These are phyloP conservation scores for Arvicanthis niloticus DNA, from an alignment of 2,113 vertebrate genomes.

Conservation along the genomic window DNA sequence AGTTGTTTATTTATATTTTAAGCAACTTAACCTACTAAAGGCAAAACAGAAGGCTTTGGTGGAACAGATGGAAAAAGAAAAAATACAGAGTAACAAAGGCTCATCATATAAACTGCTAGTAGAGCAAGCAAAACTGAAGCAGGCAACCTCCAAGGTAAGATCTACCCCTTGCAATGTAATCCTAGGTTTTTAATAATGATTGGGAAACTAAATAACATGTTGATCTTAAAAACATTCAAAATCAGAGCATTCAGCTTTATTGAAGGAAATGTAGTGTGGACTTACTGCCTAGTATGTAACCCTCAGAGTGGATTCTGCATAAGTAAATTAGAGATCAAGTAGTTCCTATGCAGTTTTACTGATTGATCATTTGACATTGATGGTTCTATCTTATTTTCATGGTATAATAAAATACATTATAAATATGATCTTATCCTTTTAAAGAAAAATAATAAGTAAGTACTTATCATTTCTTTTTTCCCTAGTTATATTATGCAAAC, in stretches of 20 bases:
- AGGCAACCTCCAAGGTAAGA: conserved; percentile 98
- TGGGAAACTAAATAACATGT: background rate
- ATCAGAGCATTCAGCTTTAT: background rate
- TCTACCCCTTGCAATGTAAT: background rate
- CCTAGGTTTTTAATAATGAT: background rate
- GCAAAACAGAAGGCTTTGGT: conserved; percentile 99
- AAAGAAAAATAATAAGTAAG: background rate
- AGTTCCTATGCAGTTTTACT: background rate
- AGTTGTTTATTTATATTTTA: conserved; percentile 88
- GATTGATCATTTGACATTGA: background rate
- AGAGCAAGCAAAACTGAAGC: conserved; percentile 99
- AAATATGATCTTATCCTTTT: background rate
- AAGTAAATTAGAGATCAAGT: background rate
- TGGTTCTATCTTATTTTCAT: background rate
- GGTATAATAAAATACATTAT: background rate
- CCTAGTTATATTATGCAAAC: background rate
- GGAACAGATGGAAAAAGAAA: conserved; percentile 99
- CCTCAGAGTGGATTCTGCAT: background rate
- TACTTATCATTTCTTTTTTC: background rate
- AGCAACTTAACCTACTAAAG: conserved; percentile 99
- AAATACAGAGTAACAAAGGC: conserved; percentile 99
- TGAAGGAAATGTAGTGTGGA: background rate
- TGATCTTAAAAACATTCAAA: background rate
- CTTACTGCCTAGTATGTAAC: background rate
- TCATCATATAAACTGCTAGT: conserved; percentile 99